A percentile compares a stretch with the other conserved stretches of the same genome.
Evolutionary conservation across 2,113 vertebrate genomes (phyloP).

Genomic region (Gila orcuttii): DNA sequence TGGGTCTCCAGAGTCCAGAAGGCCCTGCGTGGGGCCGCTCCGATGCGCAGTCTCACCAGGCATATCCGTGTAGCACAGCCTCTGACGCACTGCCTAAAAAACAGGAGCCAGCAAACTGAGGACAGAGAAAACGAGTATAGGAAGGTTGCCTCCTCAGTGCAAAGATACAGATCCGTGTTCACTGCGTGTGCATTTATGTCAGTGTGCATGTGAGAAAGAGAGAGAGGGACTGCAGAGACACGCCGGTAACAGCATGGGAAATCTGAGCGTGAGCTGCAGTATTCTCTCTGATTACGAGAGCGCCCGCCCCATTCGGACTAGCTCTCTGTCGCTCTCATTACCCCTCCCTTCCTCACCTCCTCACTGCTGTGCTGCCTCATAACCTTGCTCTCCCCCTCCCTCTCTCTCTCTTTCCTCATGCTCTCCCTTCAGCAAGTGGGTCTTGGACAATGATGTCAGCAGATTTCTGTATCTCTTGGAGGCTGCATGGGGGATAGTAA

Average conservation of each 20-base stretch:
- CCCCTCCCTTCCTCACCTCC: background rate
- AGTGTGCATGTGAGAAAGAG: conserved; percentile 34
- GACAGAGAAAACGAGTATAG: conserved; percentile 38
- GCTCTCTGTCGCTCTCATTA: conserved; percentile 28
- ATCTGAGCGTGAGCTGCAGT: conserved; percentile 74
- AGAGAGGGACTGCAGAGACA: conserved; percentile 45
- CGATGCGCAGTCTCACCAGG: conserved; percentile 77
- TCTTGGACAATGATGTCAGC: conserved; percentile 80
- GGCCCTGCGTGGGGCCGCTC: conserved; percentile 69
- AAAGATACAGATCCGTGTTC: conserved; percentile 38
- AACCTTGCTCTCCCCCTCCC: conserved; percentile 30
- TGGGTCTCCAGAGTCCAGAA: conserved; percentile 66
- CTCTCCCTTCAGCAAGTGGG: conserved; percentile 67
- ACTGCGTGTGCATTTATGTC: conserved; percentile 49
- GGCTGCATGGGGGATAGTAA: conserved; percentile 64
- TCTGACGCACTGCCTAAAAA: conserved; percentile 69
- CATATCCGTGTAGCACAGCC: conserved; percentile 67
- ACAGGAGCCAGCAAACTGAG: conserved; percentile 14
- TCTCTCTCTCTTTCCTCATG: conserved; percentile 10
- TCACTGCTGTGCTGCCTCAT: background rate
- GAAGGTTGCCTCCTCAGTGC: conserved; percentile 20
- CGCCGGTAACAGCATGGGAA: conserved; percentile 54
- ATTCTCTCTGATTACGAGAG: conserved; percentile 65
- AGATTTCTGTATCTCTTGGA: conserved; percentile 67
- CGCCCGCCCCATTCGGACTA: conserved; percentile 46